Conservation (phyloP, 1,140 invertebrate genomes). For the Andrena cerasifolii region DNA sequence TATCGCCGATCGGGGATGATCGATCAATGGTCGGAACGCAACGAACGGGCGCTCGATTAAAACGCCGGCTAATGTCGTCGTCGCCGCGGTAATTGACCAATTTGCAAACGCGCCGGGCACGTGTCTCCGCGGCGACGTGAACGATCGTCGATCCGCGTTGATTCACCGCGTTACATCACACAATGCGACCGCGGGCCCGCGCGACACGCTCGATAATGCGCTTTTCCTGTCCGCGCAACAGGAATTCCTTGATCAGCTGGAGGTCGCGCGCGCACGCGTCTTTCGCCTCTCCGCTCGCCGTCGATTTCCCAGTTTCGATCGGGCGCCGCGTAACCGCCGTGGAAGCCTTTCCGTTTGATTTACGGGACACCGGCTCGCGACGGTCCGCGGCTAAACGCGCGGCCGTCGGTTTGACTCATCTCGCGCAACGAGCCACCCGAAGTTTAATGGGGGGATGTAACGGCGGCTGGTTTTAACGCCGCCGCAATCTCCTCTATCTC, state of each 20-base stretch:
- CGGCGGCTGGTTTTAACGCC: not conserved
- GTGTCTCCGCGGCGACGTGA: constrained; percentile 49
- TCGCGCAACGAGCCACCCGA: not conserved
- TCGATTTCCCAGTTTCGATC: not conserved
- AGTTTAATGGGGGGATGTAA: not conserved
- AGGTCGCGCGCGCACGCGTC: constrained; percentile 17
- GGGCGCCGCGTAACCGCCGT: not conserved
- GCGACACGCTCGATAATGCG: constrained; percentile 40
- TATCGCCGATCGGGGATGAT: not conserved
- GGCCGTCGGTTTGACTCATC: not conserved
- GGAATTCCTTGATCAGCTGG: constrained; percentile 56
- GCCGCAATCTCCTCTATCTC: too few species aligned
- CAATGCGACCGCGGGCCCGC: constrained; percentile 45
- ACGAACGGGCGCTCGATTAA: constrained; percentile 4
- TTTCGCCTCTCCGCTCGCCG: not conserved
- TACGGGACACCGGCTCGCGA: not conserved
- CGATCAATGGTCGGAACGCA: not conserved
- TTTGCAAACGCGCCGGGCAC: constrained; percentile 56
- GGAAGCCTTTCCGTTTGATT: constrained; percentile 2
- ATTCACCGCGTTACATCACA: constrained; percentile 62
- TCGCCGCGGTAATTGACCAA: constrained; percentile 60
- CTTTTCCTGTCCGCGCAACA: constrained; percentile 54
- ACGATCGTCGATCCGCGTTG: constrained; percentile 61
- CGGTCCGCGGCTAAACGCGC: not conserved
- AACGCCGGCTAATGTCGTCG: constrained; percentile 20